Percentiles rank a stretch among this genome's conserved stretches.
Evolutionary conservation across 2,797 vertebrate genomes (phyloP).

Genomic region (Melanotaenia pygmaea): DNA sequence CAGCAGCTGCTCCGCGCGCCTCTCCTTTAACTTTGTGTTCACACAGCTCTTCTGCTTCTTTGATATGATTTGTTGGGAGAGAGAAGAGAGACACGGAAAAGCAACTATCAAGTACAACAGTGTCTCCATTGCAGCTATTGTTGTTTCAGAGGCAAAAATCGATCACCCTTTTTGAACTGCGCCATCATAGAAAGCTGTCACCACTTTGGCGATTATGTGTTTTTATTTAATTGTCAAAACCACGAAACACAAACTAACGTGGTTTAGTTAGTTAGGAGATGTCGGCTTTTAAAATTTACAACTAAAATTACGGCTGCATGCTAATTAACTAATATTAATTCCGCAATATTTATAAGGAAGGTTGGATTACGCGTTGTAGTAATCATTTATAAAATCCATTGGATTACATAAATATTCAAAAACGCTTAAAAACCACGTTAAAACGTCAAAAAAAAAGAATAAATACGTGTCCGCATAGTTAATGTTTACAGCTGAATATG

Average conservation of each 20-base stretch:
- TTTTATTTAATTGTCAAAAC: too few relatives aligned
- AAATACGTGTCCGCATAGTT: neutral
- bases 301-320: neutral
- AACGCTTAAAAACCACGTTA: too few relatives aligned
- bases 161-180: neutral
- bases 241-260: too few relatives aligned
- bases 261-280: too few relatives aligned
- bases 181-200: too few relatives aligned
- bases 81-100: slow-evolving; percentile 10
- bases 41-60: slow-evolving; percentile 20
- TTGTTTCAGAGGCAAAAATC: neutral
- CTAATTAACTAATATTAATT: neutral
- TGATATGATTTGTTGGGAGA: slow-evolving; percentile 16
- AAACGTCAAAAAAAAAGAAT: too few relatives aligned
- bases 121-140: neutral
- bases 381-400: neutral
- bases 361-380: neutral
- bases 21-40: slow-evolving; percentile 54
- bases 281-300: too few relatives aligned
- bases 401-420: neutral
- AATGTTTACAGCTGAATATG: neutral
- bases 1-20: slow-evolving; percentile 14
- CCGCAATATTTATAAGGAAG: neutral
- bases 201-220: too few relatives aligned
- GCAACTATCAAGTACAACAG: neutral